These are phyloP conservation scores for Buceros bicornis DNA, from an alignment of 2,797 vertebrate genomes.

Conservation along the genomic window DNA sequence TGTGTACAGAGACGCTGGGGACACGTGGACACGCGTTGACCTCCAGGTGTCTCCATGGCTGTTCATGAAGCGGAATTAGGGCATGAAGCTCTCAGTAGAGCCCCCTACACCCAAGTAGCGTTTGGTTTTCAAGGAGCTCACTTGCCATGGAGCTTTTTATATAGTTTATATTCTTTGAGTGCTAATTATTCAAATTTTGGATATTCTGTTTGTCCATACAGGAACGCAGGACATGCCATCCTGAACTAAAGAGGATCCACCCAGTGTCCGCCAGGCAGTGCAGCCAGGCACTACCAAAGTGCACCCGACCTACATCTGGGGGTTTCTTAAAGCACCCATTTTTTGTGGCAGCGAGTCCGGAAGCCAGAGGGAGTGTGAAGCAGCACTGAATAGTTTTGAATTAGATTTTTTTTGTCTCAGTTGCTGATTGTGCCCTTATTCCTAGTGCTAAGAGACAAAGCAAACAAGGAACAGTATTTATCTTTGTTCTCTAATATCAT, in stretches of 20 bases:
- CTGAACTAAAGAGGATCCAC: not conserved
- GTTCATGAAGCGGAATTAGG: not conserved
- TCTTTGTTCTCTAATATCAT: constrained; percentile 6
- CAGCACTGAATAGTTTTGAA: not conserved
- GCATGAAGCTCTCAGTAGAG: not conserved
- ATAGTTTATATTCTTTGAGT: not conserved
- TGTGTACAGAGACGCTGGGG: too few relatives aligned
- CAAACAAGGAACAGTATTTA: constrained; percentile 38
- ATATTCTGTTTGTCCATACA: not conserved
- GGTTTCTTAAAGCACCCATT: not conserved
- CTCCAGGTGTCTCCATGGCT: not conserved
- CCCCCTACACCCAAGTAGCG: not conserved
- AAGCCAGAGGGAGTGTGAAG: not conserved
- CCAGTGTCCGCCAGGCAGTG: not conserved
- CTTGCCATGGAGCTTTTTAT: not conserved
- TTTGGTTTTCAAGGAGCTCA: not conserved
- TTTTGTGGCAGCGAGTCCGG: not conserved
- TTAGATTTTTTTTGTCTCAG: not conserved
- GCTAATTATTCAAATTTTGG: not conserved
- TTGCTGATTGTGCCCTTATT: not conserved
- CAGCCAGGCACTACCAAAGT: not conserved
- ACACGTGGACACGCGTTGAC: accelerated
- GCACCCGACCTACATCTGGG: not conserved
- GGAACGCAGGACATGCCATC: not conserved
- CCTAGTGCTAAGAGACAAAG: not conserved